Evolutionary conservation across 2,113 vertebrate genomes (phyloP).

Genomic region (Rana temporaria): DNA sequence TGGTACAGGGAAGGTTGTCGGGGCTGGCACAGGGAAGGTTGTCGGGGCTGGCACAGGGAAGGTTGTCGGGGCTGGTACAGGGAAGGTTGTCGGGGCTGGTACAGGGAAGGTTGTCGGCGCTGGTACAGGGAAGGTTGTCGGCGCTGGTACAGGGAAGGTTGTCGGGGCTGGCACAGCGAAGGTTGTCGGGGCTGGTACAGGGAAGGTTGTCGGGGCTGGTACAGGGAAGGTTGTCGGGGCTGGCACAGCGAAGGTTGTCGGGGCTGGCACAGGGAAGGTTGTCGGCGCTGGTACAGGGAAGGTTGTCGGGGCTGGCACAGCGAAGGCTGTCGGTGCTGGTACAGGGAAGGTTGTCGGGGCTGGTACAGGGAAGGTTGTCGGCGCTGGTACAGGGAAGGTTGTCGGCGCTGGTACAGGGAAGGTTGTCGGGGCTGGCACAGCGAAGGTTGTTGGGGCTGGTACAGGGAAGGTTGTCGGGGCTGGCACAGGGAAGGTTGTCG

Average conservation of each 20-base stretch:
- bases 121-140: constrained; percentile 19
- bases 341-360: constrained; percentile 20
- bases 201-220: constrained; percentile 23
- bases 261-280: constrained; percentile 25
- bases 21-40: constrained; percentile 25
- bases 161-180: constrained; percentile 2
- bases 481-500: constrained; percentile 21
- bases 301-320: constrained; percentile 32
- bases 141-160: no score
- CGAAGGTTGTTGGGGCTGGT: constrained; percentile 25
- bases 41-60: neutral
- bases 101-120: no score
- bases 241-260: constrained; percentile 22
- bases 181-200: constrained; percentile 30
- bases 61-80: constrained; percentile 30
- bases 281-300: neutral
- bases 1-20: no score
- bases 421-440: constrained; percentile 17
- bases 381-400: constrained; percentile 19
- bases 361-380: no score
- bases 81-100: no score
- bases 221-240: no score
- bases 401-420: no score
- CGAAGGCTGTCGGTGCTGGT: constrained; percentile 8
- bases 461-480: no score